Evolutionary conservation across 2,113 vertebrate genomes (phyloP), one percentile per base, ranked within the genome.

Genomic region (Siphamia tubifer): DNA sequence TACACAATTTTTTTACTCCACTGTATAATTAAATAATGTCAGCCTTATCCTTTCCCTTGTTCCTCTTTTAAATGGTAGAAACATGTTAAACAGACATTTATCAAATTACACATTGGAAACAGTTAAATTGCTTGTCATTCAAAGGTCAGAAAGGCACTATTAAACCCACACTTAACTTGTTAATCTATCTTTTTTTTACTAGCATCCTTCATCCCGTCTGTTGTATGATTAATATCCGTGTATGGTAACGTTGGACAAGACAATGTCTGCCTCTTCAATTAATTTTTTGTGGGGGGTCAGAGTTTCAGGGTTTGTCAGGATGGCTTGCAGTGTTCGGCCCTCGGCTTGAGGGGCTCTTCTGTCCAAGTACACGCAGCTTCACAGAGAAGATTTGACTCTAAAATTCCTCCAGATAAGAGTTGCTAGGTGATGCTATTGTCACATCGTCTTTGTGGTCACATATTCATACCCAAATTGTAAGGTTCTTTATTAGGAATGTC

Each of bases 381-480:
- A 88, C 85, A 85, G 86, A 81, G 32, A 77, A 77, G 84, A 85
- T 89, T 92, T 92, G 91, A 92, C 91, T 92, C 83, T 84, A 84
- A 87, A 73, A 93, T 94, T 93, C 90, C 91, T 88, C 21, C 75
- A 75, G 73, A 85, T 81, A 71, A 75, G 63, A 71, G 92, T 93
- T 93, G 91, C 92, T 87, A 85, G 88, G 92, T 66, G 75, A 92
- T 81, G 66, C 87, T 67, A 81, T 93, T 93, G 90, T 93, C 79
- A 61, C 63, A 48, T 62, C 67, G 38, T 83, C 82, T 78, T 90
- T 87, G 82, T 68, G 58, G 86, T 77, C 77, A 71, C 89, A 93
- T 91, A 93, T 92, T 92, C 90, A 92, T 93, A 92, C 81, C 78
- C 81, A 87, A 87, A 88, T 81, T 79, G 77, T 75, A 73, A 82